Conservation (phyloP, 2,888 invertebrate genomes). For the Hirudinaria manillensis region DNA sequence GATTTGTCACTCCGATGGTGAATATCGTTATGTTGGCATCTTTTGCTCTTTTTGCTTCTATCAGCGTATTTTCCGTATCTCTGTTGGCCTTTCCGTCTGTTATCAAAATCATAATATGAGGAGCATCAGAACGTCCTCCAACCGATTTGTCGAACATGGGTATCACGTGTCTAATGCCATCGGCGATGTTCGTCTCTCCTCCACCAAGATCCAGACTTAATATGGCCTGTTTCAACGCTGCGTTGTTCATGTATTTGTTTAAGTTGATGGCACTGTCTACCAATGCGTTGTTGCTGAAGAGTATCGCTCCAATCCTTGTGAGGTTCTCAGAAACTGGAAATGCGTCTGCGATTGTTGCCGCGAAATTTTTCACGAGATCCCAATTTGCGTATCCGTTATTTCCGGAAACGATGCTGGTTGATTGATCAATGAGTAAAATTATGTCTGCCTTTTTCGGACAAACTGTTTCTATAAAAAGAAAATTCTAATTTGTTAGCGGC, state of each 20-base stretch:
- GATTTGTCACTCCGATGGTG: constrained; percentile 34
- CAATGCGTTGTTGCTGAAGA: constrained; percentile 27
- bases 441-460: constrained; percentile 34
- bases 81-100: constrained; percentile 37
- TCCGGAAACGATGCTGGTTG: constrained; percentile 31
- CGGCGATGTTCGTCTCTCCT: constrained; percentile 35
- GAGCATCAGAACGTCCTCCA: constrained; percentile 32
- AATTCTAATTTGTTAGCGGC: constrained; percentile 4
- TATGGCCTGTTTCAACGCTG: constrained; percentile 13
- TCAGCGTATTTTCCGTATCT: constrained; percentile 29
- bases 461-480: constrained; percentile 22
- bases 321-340: constrained; percentile 29
- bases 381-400: constrained; percentile 30
- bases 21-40: constrained; percentile 31
- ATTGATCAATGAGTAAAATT: constrained; percentile 29
- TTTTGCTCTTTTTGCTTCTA: constrained; percentile 33
- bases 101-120: constrained; percentile 34
- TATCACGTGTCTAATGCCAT: constrained; percentile 23
- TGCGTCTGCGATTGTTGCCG: constrained; percentile 16
- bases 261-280: not conserved
- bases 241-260: constrained; percentile 12
- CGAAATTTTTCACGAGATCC: constrained; percentile 32
- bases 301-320: constrained; percentile 27
- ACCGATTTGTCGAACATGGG: constrained; percentile 17
- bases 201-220: constrained; percentile 23